Base-by-base conservation (phyloP, 2,797 vertebrate species). In the Lepilemur ruficaudatus region DNA sequence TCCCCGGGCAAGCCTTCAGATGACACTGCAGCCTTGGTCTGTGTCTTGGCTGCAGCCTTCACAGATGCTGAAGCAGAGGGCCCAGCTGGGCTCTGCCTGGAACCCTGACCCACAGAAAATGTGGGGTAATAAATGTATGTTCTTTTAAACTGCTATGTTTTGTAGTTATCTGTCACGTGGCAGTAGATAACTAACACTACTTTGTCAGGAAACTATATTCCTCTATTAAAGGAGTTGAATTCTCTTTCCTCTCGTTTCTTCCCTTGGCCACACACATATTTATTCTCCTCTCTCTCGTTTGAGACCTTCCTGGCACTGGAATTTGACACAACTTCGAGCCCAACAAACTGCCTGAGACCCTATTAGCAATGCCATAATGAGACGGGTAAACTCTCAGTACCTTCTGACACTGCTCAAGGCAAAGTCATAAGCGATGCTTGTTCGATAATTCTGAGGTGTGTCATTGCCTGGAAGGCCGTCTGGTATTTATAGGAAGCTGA, bases 401-500 rank as follows among this genome's bases (percentile, higher is more conserved):
- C 67, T 94, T 89, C 61, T 70, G 94, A 91, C 65, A 65, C 32
- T 0, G 4, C 72, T 61, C 46, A 55, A 72, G 67, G 76, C 94
- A 90, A 84, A 92, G n/a, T 50, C n/a, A 41, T 81, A 50, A 67
- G n/a, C 0, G 3, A 83, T 89, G 65, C 86, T 88, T 84, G 59
- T 93, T 87, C 1, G 10, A 73, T 96, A 85, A 96, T 85, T 52
- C 89, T 0, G n/a, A 93, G 91, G 87, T 92, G 30, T 95, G 91
- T 88, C 92, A 52, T 73, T 78, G 80, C 91, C 93, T 55, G 50
- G 85, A 96, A 96, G 89, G 52, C 95, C 20, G 0, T 82, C 90
- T 96, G 83, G 76, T 97, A 96, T 97, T 96, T 97, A 97, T 92
- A 92, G 89, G 95, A 87, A 89, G 73, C 96, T 48, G 80, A 93